phyloP scores from a whole-genome alignment of 2,113 vertebrate species.

The Rallus limicola region DNA sequence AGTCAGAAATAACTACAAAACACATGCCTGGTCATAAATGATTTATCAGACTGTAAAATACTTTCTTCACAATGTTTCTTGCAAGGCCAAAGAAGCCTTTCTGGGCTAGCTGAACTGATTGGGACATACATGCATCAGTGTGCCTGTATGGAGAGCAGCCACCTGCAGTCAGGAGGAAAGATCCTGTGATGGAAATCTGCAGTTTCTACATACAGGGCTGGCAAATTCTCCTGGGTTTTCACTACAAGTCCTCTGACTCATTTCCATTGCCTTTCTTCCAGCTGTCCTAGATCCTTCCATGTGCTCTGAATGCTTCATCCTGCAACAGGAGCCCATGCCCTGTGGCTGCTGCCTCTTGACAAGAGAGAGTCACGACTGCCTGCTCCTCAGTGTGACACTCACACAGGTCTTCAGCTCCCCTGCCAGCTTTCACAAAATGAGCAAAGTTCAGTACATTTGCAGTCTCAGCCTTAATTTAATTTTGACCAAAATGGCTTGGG shows the following conservation, averaged over 20 bases:
- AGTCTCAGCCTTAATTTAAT: neutral
- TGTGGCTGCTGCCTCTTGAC: neutral
- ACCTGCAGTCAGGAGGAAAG: neutral
- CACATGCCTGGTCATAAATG: neutral
- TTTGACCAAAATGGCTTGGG: neutral
- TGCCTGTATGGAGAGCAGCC: neutral
- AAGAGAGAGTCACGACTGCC: neutral
- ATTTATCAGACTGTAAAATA: neutral
- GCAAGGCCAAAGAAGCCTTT: neutral
- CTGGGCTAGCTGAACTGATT: neutral
- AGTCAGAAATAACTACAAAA: neutral
- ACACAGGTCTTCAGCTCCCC: neutral
- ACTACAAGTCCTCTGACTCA: neutral
- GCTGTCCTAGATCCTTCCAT: neutral
- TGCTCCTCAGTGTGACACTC: neutral
- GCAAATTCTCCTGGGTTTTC: neutral
- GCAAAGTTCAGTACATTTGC: neutral
- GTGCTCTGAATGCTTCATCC: neutral
- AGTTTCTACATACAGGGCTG: neutral
- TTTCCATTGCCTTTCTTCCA: neutral
- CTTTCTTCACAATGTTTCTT: neutral
- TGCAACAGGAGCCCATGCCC: neutral
- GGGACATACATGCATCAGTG: no score
- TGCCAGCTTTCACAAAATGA: neutral
- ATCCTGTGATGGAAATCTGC: neutral